A percentile compares a stretch with the other conserved stretches of the same genome.
Conservation (phyloP, 2,113 vertebrate genomes). For the Gambusia holbrooki region DNA sequence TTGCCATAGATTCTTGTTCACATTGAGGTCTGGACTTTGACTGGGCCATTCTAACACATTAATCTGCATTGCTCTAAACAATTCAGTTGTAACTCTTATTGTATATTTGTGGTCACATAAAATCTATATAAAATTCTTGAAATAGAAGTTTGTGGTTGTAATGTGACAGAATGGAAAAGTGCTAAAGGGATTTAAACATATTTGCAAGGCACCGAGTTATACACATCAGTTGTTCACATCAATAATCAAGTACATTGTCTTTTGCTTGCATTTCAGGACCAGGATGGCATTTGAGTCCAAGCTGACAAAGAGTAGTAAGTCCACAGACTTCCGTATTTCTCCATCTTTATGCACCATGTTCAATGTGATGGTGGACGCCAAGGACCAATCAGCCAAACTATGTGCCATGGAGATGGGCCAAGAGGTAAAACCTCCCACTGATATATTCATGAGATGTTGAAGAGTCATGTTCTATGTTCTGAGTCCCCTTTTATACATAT, state of each 20-base stretch:
- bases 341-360: conserved; percentile 99
- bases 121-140: too few species aligned
- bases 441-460: neutral
- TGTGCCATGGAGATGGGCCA: conserved; percentile 99
- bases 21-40: too few species aligned
- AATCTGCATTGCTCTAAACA: too few species aligned
- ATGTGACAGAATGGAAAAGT: neutral
- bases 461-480: neutral
- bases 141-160: neutral
- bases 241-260: neutral
- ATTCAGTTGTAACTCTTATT: too few species aligned
- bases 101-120: too few species aligned
- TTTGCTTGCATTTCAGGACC: conserved; percentile 86
- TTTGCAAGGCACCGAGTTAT: too few species aligned
- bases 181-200: too few species aligned
- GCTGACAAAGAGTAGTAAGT: conserved; percentile 97
- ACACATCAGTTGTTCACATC: neutral
- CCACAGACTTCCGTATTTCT: conserved; percentile 99
- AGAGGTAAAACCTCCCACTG: conserved; percentile 83
- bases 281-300: conserved; percentile 99
- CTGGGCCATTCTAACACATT: too few species aligned
- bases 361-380: conserved; percentile 99
- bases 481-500: neutral
- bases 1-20: too few species aligned
- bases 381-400: conserved; percentile 98